Evolutionary conservation across 1,140 invertebrate genomes (phyloP).

Genomic region (Drosophila pectinifera): DNA sequence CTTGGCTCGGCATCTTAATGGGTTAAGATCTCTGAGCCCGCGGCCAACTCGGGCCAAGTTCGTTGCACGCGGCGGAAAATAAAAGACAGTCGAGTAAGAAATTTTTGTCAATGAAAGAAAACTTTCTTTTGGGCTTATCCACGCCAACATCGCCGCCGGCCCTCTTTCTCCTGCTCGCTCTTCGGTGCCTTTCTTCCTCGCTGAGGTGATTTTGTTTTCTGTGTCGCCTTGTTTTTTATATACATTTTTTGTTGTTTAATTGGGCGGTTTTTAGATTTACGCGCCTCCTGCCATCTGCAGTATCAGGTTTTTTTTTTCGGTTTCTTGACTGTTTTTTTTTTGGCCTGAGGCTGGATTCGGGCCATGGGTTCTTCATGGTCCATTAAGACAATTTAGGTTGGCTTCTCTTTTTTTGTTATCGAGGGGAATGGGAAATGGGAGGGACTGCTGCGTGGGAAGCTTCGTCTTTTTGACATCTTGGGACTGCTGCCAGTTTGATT

Average conservation of each 20-base stretch:
- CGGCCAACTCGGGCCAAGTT: slow-evolving; percentile 60
- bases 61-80: slow-evolving; percentile 58
- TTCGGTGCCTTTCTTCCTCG: slow-evolving; percentile 23
- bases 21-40: slow-evolving; percentile 43
- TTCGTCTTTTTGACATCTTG: slow-evolving; percentile 43
- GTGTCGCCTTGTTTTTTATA: slow-evolving; percentile 39
- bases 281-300: slow-evolving; percentile 65
- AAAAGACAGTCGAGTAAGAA: slow-evolving; percentile 51
- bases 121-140: slow-evolving; percentile 80
- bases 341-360: neutral
- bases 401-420: slow-evolving; percentile 40
- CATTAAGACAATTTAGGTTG: slow-evolving; percentile 81
- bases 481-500: slow-evolving; percentile 62
- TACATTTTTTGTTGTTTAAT: slow-evolving; percentile 58
- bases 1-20: slow-evolving; percentile 18
- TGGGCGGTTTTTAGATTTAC: slow-evolving; percentile 69
- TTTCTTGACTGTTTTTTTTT: slow-evolving; percentile 3
- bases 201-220: slow-evolving; percentile 42
- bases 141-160: slow-evolving; percentile 61
- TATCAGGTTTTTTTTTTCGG: slow-evolving; percentile 26
- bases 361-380: slow-evolving; percentile 71
- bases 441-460: slow-evolving; percentile 66
- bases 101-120: slow-evolving; percentile 80
- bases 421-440: slow-evolving; percentile 17
- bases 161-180: slow-evolving; percentile 29